Percentiles rank a stretch among this genome's conserved stretches.
phyloP scores from a whole-genome alignment of 1,140 invertebrate genomes.

The Drosophila micromelanica region DNA sequence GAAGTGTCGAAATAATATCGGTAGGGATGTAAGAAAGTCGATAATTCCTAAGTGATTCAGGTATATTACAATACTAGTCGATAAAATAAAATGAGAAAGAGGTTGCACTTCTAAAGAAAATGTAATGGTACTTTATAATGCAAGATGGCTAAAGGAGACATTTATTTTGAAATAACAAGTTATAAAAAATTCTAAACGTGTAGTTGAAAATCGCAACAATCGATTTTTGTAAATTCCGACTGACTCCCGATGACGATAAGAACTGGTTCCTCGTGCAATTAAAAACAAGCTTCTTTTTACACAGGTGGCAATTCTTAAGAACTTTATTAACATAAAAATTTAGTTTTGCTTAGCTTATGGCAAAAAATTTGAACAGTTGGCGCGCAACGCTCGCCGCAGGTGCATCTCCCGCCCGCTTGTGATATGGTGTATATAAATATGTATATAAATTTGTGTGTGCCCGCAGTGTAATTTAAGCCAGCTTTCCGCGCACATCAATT shows the following conservation, averaged over 20 bases:
- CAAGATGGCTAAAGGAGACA: too few relatives aligned
- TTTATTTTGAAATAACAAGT: too few relatives aligned
- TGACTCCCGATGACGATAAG: background rate
- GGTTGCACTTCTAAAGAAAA: too few relatives aligned
- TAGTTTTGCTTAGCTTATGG: background rate
- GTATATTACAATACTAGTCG: background rate
- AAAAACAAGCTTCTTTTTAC: background rate
- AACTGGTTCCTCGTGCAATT: background rate
- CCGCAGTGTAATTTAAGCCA: background rate
- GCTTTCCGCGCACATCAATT: background rate
- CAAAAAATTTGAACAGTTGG: slow-evolving; percentile 10
- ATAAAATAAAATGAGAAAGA: background rate
- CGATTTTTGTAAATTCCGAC: too few relatives aligned
- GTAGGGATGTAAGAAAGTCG: background rate
- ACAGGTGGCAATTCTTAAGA: background rate
- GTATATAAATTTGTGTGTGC: background rate
- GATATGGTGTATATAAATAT: background rate
- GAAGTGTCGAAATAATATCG: slow-evolving; percentile 23
- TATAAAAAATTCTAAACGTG: too few relatives aligned
- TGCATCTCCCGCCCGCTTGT: background rate
- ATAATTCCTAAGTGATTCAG: background rate
- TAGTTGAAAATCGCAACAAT: too few relatives aligned
- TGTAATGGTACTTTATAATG: too few relatives aligned
- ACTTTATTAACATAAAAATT: slow-evolving; percentile 1
- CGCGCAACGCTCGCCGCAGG: background rate